These are phyloP conservation scores for Heliconius nattereri DNA, from an alignment of 1,140 invertebrate species.

Conservation along the genomic window DNA sequence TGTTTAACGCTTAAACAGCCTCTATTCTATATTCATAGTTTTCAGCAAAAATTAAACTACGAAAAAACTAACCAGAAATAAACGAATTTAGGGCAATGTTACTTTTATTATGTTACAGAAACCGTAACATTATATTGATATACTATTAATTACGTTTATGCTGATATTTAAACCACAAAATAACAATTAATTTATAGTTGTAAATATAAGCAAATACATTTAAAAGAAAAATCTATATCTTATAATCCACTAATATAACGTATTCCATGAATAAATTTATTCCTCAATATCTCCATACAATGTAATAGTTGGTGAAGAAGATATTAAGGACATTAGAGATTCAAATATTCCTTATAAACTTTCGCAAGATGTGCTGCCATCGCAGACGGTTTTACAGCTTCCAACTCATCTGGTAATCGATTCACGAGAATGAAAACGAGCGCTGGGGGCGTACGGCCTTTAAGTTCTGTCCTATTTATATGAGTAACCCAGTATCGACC, in stretches of 20 bases:
- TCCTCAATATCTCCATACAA: background rate
- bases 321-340: slow-evolving; percentile 15
- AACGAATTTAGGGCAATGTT: background rate
- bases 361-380: slow-evolving; percentile 34
- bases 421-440: slow-evolving; percentile 65
- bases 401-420: slow-evolving; percentile 56
- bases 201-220: background rate
- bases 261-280: background rate
- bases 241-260: background rate
- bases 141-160: no score
- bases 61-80: background rate
- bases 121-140: no score
- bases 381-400: slow-evolving; percentile 51
- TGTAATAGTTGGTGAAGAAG: slow-evolving; percentile 5
- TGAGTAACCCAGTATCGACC: slow-evolving; percentile 74
- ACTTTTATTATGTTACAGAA: background rate
- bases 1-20: no score
- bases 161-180: background rate
- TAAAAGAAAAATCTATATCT: background rate
- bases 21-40: background rate
- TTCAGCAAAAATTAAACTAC: background rate
- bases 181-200: background rate
- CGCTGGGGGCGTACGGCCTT: slow-evolving; percentile 60
- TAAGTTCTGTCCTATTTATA: slow-evolving; percentile 77
- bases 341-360: slow-evolving; percentile 32